phyloP scores from a whole-genome alignment of 2,113 vertebrate genomes.

The Melospiza georgiana region DNA sequence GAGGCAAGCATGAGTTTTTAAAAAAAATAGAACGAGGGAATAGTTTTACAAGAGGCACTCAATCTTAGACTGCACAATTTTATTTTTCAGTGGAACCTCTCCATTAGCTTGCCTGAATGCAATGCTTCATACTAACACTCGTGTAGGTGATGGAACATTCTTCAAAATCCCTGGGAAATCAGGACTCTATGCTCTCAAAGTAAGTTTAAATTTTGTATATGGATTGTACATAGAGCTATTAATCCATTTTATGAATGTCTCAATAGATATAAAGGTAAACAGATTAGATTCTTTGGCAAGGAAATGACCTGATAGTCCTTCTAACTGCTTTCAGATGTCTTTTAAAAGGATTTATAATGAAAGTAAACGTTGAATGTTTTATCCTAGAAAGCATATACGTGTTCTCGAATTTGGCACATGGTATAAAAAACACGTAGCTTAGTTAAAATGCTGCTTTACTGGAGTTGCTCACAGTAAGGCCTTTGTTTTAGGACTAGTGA shows the following conservation, averaged over 20 bases:
- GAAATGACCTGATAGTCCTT: constrained; percentile 54
- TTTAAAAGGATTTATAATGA: constrained; percentile 62
- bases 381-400: constrained; percentile 57
- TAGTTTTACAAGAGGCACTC: constrained; percentile 69
- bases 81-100: constrained; percentile 86
- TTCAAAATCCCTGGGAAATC: constrained; percentile 87
- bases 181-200: constrained; percentile 87
- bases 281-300: constrained; percentile 51
- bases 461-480: constrained; percentile 24
- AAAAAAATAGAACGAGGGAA: constrained; percentile 58
- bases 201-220: constrained; percentile 74
- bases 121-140: constrained; percentile 88
- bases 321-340: constrained; percentile 69
- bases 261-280: constrained; percentile 58
- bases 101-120: constrained; percentile 88
- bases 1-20: constrained; percentile 49
- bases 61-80: constrained; percentile 67
- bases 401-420: constrained; percentile 45
- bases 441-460: constrained; percentile 48
- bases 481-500: constrained; percentile 26
- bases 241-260: constrained; percentile 51
- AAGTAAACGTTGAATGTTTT: constrained; percentile 61
- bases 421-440: constrained; percentile 43
- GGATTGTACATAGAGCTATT: constrained; percentile 21
- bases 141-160: constrained; percentile 86